phyloP scores from a whole-genome alignment of 2,888 invertebrate genomes.

The Cerastis leucographa region DNA sequence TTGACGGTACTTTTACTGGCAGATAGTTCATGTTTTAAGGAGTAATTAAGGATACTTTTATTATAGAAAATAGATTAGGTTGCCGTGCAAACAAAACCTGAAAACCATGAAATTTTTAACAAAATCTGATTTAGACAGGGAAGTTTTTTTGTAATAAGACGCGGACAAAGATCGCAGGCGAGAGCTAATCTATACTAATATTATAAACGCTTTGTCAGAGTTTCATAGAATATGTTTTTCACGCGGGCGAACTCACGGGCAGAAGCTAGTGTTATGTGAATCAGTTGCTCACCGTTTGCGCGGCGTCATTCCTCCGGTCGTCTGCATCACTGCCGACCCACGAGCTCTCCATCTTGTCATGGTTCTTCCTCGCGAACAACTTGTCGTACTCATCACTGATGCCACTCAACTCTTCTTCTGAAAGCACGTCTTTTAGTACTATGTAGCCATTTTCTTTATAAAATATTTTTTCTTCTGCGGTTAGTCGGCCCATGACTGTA shows the following conservation, averaged over 20 bases:
- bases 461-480: slow-evolving; percentile 85
- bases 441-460: slow-evolving; percentile 90
- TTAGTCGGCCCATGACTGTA: slow-evolving; percentile 78
- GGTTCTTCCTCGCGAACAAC: slow-evolving; percentile 87
- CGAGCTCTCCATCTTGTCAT: slow-evolving; percentile 88
- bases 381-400: slow-evolving; percentile 88
- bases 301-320: slow-evolving; percentile 73
- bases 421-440: slow-evolving; percentile 84
- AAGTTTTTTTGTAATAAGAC: too few species aligned
- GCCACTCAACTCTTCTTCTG: slow-evolving; percentile 82
- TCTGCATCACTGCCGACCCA: slow-evolving; percentile 88
- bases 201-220: neutral
- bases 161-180: too few species aligned
- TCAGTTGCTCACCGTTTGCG: slow-evolving; percentile 69
- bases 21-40: too few species aligned
- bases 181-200: too few species aligned
- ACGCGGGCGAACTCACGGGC: neutral
- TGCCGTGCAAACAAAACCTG: too few species aligned
- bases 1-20: too few species aligned
- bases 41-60: too few species aligned
- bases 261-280: neutral
- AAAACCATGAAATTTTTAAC: too few species aligned
- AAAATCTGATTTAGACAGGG: too few species aligned
- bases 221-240: neutral
- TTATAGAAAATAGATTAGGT: too few species aligned